Percentiles rank a stretch among this genome's conserved stretches.
Evolutionary conservation across 2,113 vertebrate species (phyloP).

Genomic region (Rhineura floridana): DNA sequence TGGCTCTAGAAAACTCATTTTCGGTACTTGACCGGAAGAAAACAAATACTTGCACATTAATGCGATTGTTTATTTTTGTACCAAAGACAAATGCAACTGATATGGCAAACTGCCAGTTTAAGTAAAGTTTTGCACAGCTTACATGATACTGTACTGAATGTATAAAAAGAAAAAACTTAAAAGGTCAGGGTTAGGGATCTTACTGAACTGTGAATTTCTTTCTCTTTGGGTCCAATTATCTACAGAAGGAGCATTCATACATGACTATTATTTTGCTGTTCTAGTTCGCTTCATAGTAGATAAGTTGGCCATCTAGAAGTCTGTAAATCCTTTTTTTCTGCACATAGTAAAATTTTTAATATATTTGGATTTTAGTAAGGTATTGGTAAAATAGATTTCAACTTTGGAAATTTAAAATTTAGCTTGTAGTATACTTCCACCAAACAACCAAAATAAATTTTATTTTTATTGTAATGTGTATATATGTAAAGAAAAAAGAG

Average conservation of each 20-base stretch:
- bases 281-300: slow-evolving; percentile 87
- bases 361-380: slow-evolving; percentile 86
- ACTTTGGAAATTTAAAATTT: slow-evolving; percentile 79
- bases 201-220: slow-evolving; percentile 98
- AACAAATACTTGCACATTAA: slow-evolving; percentile 99
- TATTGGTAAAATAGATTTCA: slow-evolving; percentile 83
- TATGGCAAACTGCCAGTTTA: slow-evolving; percentile 98
- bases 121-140: slow-evolving; percentile 99
- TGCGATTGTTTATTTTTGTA: slow-evolving; percentile 98
- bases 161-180: slow-evolving; percentile 84
- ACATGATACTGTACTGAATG: slow-evolving; percentile 99
- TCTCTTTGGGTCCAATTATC: slow-evolving; percentile 99
- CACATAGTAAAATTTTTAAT: slow-evolving; percentile 84
- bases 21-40: slow-evolving; percentile 87
- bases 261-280: slow-evolving; percentile 82
- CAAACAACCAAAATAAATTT: slow-evolving; percentile 93
- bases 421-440: slow-evolving; percentile 84
- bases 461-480: slow-evolving; percentile 89
- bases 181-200: slow-evolving; percentile 96
- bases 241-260: slow-evolving; percentile 95
- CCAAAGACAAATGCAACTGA: slow-evolving; percentile 99
- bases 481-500: slow-evolving; percentile 80
- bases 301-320: slow-evolving; percentile 81
- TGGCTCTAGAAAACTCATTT: slow-evolving; percentile 93
- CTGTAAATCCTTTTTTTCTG: slow-evolving; percentile 80